These are phyloP conservation scores for Lypha dubia DNA, from an alignment of 2,888 invertebrate species.

Conservation along the genomic window DNA sequence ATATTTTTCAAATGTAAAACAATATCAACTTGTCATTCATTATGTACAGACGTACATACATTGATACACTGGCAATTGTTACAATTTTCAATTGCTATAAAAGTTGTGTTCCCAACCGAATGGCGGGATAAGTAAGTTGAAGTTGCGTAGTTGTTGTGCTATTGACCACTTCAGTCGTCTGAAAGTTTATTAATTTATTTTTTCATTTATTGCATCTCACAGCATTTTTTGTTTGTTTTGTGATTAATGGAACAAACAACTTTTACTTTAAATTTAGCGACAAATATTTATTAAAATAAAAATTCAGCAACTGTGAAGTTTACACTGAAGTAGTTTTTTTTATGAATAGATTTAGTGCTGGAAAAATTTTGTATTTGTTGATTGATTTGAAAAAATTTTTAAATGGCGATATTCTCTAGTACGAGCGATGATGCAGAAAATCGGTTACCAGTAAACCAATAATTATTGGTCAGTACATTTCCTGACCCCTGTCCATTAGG, in stretches of 20 bases:
- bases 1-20: constrained; percentile 34
- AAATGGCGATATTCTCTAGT: too few species aligned
- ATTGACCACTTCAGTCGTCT: constrained; percentile 18
- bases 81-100: constrained; percentile 63
- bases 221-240: neutral
- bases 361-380: too few species aligned
- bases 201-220: neutral
- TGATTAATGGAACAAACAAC: neutral
- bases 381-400: too few species aligned
- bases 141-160: neutral
- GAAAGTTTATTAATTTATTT: constrained; percentile 16
- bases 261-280: too few species aligned
- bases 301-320: too few species aligned
- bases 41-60: constrained; percentile 23
- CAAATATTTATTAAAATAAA: too few species aligned
- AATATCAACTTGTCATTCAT: constrained; percentile 65
- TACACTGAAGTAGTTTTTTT: too few species aligned
- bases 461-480: too few species aligned
- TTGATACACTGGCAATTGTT: constrained; percentile 54
- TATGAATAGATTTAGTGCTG: too few species aligned
- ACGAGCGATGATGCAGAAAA: too few species aligned
- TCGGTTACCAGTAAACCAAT: too few species aligned
- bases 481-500: too few species aligned
- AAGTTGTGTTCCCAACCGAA: constrained; percentile 25
- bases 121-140: neutral